These are phyloP conservation scores for Heliconius hewitsoni DNA, from an alignment of 1,140 invertebrate species.

Conservation along the genomic window DNA sequence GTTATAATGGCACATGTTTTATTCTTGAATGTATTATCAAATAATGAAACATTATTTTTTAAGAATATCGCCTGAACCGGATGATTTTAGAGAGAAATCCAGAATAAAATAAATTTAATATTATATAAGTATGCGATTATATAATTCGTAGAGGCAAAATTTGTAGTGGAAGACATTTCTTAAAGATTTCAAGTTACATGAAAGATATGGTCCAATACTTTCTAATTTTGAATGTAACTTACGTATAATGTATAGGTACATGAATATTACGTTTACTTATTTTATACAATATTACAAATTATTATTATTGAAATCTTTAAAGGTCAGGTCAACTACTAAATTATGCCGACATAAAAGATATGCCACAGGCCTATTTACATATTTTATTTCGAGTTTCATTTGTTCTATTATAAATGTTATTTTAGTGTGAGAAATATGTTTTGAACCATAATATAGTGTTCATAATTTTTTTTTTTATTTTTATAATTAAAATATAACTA, in stretches of 20 bases:
- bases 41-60: not conserved
- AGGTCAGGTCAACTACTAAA: slow-evolving; percentile 2
- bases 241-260: not conserved
- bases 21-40: not conserved
- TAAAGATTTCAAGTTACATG: not conserved
- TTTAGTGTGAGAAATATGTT: not conserved
- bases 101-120: not conserved
- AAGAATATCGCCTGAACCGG: too few species aligned
- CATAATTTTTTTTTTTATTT: not conserved
- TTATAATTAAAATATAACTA: too few species aligned
- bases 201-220: not conserved
- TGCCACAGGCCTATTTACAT: not conserved
- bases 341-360: not conserved
- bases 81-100: not conserved
- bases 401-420: not conserved
- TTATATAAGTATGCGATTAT: too few species aligned
- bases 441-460: not conserved
- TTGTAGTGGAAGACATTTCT: not conserved
- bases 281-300: not conserved
- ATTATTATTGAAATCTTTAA: not conserved
- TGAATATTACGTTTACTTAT: not conserved
- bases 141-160: not conserved
- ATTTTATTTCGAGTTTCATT: slow-evolving; percentile 5
- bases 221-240: not conserved
- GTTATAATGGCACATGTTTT: too few species aligned